Percentiles rank a stretch among this genome's conserved stretches.
Conservation (phyloP, 2,888 invertebrate genomes). For the Drosophila maculinotata region DNA sequence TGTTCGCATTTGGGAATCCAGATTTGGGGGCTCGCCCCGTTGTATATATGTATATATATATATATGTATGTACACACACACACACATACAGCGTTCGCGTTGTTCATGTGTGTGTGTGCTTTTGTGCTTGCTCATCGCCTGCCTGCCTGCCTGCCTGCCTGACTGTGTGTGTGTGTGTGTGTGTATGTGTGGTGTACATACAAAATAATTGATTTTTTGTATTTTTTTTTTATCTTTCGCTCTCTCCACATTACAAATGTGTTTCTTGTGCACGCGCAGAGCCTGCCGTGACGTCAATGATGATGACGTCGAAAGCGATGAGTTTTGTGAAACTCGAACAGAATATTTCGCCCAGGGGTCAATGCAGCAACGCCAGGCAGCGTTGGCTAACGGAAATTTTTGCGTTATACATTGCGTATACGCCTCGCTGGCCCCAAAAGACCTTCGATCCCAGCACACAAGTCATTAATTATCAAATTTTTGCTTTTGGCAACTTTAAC, state of each 20-base stretch:
- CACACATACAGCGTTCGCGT: background rate
- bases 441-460: slow-evolving; percentile 47
- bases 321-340: slow-evolving; percentile 39
- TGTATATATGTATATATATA: too few species aligned
- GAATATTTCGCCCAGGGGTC: slow-evolving; percentile 50
- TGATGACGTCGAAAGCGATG: slow-evolving; percentile 61
- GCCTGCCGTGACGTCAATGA: slow-evolving; percentile 68
- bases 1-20: slow-evolving; percentile 61
- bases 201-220: slow-evolving; percentile 69
- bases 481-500: slow-evolving; percentile 57
- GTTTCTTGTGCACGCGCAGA: slow-evolving; percentile 33
- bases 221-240: slow-evolving; percentile 50
- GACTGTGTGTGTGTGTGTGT: slow-evolving; percentile 5
- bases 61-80: slow-evolving; percentile 20
- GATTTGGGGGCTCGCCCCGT: slow-evolving; percentile 79
- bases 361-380: slow-evolving; percentile 54
- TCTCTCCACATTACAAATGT: slow-evolving; percentile 21
- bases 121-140: slow-evolving; percentile 70
- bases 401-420: slow-evolving; percentile 26
- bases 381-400: slow-evolving; percentile 31
- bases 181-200: slow-evolving; percentile 47
- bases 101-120: slow-evolving; percentile 18
- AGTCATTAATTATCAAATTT: slow-evolving; percentile 61
- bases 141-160: too few species aligned
- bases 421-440: slow-evolving; percentile 18